Evolutionary conservation across 2,888 invertebrate genomes (phyloP).

Genomic region (Diarsia brunnea): DNA sequence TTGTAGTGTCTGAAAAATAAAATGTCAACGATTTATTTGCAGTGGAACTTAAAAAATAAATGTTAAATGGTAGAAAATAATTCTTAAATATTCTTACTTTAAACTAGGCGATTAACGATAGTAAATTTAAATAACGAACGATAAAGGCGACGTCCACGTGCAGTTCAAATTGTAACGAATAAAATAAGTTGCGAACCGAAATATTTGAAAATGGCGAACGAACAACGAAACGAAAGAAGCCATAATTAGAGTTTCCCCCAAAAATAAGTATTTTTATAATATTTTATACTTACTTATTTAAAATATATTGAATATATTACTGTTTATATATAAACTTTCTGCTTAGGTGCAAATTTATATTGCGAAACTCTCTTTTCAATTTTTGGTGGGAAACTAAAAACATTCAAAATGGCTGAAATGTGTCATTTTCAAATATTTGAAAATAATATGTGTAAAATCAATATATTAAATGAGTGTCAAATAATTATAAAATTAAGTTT

Average conservation of each 20-base stretch:
- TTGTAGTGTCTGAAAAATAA: conserved; percentile 6
- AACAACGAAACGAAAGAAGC: conserved; percentile 12
- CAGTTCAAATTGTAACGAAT: conserved; percentile 47
- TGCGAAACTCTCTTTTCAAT: not conserved
- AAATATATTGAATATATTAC: no score
- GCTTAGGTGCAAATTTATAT: not conserved
- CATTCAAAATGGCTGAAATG: conserved; percentile 2
- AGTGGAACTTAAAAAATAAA: conserved; percentile 48
- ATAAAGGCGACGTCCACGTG: conserved; percentile 58
- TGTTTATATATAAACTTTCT: not conserved
- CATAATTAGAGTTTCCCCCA: not conserved
- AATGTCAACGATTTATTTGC: conserved; percentile 19
- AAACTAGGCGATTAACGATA: conserved; percentile 28
- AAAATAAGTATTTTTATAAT: not conserved
- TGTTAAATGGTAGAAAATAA: conserved; percentile 53
- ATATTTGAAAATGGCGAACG: conserved; percentile 60
- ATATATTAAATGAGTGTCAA: conserved; percentile 66
- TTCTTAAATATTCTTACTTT: conserved; percentile 40
- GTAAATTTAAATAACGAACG: conserved; percentile 50
- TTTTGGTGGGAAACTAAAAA: not conserved
- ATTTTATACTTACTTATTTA: conserved; percentile 3
- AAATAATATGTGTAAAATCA: conserved; percentile 42
- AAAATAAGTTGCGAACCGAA: conserved; percentile 48
- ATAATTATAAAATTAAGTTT: conserved; percentile 59
- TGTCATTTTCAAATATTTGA: conserved; percentile 58